Evolutionary conservation across 2,888 invertebrate genomes (phyloP).

Genomic region (Agrenia bidenticulata): DNA sequence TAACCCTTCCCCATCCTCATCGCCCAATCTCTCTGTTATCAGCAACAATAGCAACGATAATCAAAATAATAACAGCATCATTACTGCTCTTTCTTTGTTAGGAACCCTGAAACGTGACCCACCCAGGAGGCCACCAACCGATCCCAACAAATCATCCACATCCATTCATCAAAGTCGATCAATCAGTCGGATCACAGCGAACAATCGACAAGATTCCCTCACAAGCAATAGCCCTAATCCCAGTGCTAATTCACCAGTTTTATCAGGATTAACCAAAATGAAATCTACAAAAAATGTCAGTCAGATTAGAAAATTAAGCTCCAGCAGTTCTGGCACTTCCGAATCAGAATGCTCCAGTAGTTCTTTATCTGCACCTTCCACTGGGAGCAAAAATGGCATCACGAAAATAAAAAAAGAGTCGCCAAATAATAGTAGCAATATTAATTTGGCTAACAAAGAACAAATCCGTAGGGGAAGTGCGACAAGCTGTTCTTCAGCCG

Average conservation of each 20-base stretch:
- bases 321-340: slow-evolving; percentile 43
- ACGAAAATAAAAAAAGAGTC: slow-evolving; percentile 2
- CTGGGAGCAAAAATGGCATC: slow-evolving; percentile 11
- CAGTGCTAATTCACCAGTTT: slow-evolving; percentile 16
- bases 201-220: slow-evolving; percentile 13
- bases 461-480: slow-evolving; percentile 40
- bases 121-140: slow-evolving; percentile 61
- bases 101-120: slow-evolving; percentile 54
- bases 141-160: slow-evolving; percentile 48
- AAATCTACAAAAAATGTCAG: slow-evolving; percentile 48
- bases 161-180: slow-evolving; percentile 23
- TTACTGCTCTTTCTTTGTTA: slow-evolving; percentile 25
- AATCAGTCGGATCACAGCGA: slow-evolving; percentile 26
- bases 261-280: slow-evolving; percentile 32
- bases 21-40: slow-evolving; percentile 14
- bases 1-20: slow-evolving; percentile 1
- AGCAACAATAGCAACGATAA: slow-evolving; percentile 24
- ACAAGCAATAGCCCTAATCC: slow-evolving; percentile 12
- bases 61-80: slow-evolving; percentile 19
- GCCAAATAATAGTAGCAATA: slow-evolving; percentile 26
- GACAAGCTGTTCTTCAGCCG: slow-evolving; percentile 44
- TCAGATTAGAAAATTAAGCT: slow-evolving; percentile 45
- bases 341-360: slow-evolving; percentile 44
- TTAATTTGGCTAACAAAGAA: slow-evolving; percentile 24
- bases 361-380: slow-evolving; percentile 31